Percentiles rank a stretch among this genome's conserved stretches.
These are phyloP conservation scores for Camptogramma bilineatum DNA, from an alignment of 2,888 invertebrate species.

Conservation along the genomic window DNA sequence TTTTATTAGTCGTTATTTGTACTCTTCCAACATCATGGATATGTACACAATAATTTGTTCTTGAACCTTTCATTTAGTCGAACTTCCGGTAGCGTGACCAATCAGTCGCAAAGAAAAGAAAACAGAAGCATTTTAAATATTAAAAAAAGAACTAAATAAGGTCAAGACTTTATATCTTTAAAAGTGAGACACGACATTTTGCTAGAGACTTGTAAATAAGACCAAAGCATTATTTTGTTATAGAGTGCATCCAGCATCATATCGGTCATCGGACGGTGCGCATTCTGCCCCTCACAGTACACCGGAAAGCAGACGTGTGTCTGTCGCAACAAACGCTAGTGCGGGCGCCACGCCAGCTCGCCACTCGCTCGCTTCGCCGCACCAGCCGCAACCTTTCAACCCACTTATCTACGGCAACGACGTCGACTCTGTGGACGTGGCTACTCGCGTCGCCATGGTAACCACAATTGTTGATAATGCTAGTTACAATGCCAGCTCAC, in stretches of 20 bases:
- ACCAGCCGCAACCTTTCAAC: constrained; percentile 87
- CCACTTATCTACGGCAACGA: constrained; percentile 97
- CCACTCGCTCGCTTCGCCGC: constrained; percentile 76
- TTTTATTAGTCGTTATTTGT: too few relatives aligned
- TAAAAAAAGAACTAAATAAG: too few relatives aligned
- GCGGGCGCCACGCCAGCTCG: constrained; percentile 72
- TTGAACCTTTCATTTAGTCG: too few relatives aligned
- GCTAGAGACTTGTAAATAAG: too few relatives aligned
- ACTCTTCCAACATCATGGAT: too few relatives aligned
- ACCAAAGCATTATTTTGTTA: not conserved
- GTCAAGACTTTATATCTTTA: too few relatives aligned
- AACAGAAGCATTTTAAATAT: too few relatives aligned
- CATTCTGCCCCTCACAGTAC: constrained; percentile 71
- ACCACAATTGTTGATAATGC: constrained; percentile 42
- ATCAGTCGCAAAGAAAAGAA: too few relatives aligned
- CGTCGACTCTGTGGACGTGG: constrained; percentile 99
- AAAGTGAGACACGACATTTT: too few relatives aligned
- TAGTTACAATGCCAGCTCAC: constrained; percentile 69
- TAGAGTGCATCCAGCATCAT: constrained; percentile 70
- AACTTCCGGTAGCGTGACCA: too few relatives aligned
- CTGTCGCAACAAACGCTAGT: constrained; percentile 58
- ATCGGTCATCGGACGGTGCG: constrained; percentile 59
- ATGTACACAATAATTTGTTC: too few relatives aligned
- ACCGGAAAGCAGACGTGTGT: constrained; percentile 76
- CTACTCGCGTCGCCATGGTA: constrained; percentile 93